Base-by-base conservation (phyloP, 2,797 vertebrate species). In the Naso thynnoides region DNA sequence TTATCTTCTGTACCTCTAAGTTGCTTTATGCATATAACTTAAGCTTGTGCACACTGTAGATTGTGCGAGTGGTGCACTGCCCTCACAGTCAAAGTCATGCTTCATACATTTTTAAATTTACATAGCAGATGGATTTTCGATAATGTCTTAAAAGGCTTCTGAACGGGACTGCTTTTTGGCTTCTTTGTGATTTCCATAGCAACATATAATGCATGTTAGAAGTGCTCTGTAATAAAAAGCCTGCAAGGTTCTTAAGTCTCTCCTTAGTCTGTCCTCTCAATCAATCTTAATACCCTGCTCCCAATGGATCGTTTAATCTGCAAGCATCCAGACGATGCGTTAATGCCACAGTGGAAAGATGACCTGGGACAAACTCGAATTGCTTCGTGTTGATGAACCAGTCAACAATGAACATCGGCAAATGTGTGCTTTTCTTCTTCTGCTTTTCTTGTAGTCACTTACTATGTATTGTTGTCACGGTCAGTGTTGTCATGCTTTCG, bases 221-320 rank as follows among this genome's bases (percentile, higher is more conserved):
- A 68, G 73, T 42, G 57, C 65, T 80, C 54, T 74, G 76, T 82
- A 85, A 86, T 82, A 81, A 71, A 83, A 86, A 79, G 78, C 73
- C 64, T 0, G 2, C 68, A 66, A 77, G 79, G 73, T 84, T 87
- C 83, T 85, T 90, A 86, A 89, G 70, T 73, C 81, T 81, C 81
- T 82, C 82, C 78, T 85, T 78, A 81, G 73, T 73, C 75, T 71
- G 76, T 86, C 76, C 82, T 84, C 79, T 87, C 83, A 82, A 85
- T 91, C 87, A 84, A 82, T 89, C 80, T 78, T 81, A 87, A 87
- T 90, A 81, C 83, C 61, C 60, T 60, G 68, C 64, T 88, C 82
- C 74, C 83, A 84, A 58, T 81, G 81, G 83, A 88, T 88, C 11
- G 9, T 86, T 83, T 88, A 88, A 83, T 86, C 86, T 86, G 65